Evolutionary conservation across 2,888 invertebrate genomes (phyloP).

Genomic region (Leucozona laternaria): DNA sequence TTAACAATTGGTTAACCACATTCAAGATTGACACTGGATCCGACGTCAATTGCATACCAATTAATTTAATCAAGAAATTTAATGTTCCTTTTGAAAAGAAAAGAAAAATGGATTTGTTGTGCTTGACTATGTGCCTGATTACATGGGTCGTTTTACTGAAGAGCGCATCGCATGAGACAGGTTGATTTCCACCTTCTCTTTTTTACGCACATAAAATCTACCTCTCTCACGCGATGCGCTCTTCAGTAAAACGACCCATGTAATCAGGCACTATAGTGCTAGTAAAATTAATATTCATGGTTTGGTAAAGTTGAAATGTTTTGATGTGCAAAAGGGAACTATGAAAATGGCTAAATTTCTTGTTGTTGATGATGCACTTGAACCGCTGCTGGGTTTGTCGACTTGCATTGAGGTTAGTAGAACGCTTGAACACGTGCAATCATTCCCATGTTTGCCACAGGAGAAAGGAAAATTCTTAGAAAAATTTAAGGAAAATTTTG

Average conservation of each 20-base stretch:
- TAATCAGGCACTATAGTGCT: too few species aligned
- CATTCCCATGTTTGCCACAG: neutral
- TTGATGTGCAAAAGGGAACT: conserved; percentile 16
- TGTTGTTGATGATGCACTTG: conserved; percentile 28
- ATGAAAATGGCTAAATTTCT: conserved; percentile 28
- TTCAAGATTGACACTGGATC: conserved; percentile 46
- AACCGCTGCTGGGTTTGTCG: conserved; percentile 42
- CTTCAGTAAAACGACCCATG: too few species aligned
- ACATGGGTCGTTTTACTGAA: too few species aligned
- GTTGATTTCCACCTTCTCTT: too few species aligned
- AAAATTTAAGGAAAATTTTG: conserved; percentile 18
- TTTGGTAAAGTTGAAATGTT: conserved; percentile 19
- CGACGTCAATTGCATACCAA: conserved; percentile 41
- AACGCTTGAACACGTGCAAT: conserved; percentile 33
- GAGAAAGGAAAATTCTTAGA: conserved; percentile 20
- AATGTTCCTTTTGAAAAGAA: conserved; percentile 23
- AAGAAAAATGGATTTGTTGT: conserved; percentile 54
- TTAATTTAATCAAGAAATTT: conserved; percentile 40
- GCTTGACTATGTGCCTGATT: too few species aligned
- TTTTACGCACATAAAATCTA: too few species aligned
- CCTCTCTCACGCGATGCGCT: too few species aligned
- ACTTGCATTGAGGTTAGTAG: conserved; percentile 38
- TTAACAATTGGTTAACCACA: conserved; percentile 23
- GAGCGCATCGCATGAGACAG: too few species aligned
- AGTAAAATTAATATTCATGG: conserved; percentile 58